Percentiles rank a stretch among this genome's conserved stretches.
phyloP scores from a whole-genome alignment of 1,140 invertebrate genomes.

The Ips typographus region DNA sequence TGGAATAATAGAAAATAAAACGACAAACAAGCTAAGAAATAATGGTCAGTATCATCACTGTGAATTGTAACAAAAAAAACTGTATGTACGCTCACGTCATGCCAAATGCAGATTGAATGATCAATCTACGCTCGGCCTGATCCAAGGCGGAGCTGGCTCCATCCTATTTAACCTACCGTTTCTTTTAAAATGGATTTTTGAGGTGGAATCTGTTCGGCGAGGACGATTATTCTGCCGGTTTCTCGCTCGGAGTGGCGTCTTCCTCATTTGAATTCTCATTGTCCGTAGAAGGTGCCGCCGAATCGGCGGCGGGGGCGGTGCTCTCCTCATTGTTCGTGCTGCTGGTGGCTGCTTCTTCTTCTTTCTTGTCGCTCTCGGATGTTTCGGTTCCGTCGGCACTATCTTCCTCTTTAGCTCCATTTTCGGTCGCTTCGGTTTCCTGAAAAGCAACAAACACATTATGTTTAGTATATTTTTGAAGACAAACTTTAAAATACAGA shows the following conservation, averaged over 20 bases:
- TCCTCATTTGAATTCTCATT: neutral
- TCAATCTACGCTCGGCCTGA: no score
- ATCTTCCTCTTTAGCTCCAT: slow-evolving; percentile 48
- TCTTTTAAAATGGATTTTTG: slow-evolving; percentile 38
- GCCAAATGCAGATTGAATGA: no score
- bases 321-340: slow-evolving; percentile 21
- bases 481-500: neutral
- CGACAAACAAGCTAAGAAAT: no score
- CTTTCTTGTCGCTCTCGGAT: slow-evolving; percentile 41
- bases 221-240: slow-evolving; percentile 45
- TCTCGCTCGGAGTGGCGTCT: slow-evolving; percentile 30
- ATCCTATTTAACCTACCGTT: slow-evolving; percentile 41
- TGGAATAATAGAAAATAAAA: no score
- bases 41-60: no score
- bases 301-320: neutral
- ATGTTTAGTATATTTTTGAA: neutral
- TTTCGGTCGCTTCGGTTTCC: slow-evolving; percentile 47
- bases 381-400: slow-evolving; percentile 40
- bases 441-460: slow-evolving; percentile 20
- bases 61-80: no score
- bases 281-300: neutral
- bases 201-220: slow-evolving; percentile 19
- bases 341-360: slow-evolving; percentile 35
- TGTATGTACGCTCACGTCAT: no score
- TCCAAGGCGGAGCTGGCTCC: no score